phyloP scores from a whole-genome alignment of 1,140 invertebrate genomes.

The Hylyphantes graminicola region DNA sequence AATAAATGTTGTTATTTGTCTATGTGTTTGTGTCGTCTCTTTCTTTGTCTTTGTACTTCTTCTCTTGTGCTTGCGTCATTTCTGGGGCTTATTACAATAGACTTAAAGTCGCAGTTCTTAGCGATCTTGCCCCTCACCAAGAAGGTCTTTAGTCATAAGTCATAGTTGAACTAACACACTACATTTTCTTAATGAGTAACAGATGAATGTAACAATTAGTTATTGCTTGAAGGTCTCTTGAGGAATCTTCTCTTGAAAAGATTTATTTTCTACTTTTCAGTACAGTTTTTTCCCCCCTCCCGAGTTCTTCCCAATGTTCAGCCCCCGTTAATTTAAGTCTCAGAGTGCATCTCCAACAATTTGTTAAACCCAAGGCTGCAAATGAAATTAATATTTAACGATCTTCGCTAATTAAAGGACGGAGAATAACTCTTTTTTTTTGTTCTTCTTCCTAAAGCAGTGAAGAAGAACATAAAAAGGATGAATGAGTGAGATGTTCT shows the following conservation, averaged over 20 bases:
- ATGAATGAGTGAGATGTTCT: no score
- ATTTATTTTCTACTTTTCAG: neutral
- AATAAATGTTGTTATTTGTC: no score
- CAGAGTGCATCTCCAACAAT: conserved; percentile 32
- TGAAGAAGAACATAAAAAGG: neutral
- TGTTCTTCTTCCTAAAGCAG: conserved; percentile 31
- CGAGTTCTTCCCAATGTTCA: neutral
- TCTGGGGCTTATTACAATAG: no score
- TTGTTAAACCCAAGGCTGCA: conserved; percentile 51
- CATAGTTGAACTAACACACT: no score
- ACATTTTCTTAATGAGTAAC: no score
- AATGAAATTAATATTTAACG: conserved; percentile 61
- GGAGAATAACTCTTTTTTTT: neutral
- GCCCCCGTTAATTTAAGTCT: conserved; percentile 26
- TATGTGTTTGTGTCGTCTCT: no score
- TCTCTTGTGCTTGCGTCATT: no score
- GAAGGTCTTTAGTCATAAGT: no score
- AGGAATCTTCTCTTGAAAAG: conserved; percentile 13
- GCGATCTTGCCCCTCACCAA: no score
- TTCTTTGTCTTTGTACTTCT: no score
- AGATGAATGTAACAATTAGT: no score
- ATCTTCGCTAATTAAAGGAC: conserved; percentile 44
- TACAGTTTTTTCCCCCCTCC: neutral
- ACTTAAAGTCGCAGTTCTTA: no score
- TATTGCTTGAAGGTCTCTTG: neutral